phyloP scores from a whole-genome alignment of 2,797 vertebrate genomes.

The Sebastes goodei region DNA sequence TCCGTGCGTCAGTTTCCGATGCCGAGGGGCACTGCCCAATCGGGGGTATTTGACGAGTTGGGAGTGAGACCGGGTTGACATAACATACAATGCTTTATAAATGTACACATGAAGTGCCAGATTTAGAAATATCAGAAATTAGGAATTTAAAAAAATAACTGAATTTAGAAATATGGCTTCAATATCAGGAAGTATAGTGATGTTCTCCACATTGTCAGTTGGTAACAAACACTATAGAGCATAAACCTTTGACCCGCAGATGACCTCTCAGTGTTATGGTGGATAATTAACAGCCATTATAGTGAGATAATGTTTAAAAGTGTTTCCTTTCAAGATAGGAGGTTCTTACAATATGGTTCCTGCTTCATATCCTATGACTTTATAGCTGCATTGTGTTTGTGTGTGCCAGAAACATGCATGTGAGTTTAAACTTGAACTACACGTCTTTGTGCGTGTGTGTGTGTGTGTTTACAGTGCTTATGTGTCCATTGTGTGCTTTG shows the following conservation, averaged over 20 bases:
- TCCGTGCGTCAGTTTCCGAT: no score
- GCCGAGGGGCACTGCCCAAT: no score
- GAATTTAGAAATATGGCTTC: neutral
- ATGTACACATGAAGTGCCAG: neutral
- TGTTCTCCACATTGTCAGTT: neutral
- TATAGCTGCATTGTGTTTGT: neutral
- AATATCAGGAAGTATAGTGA: neutral
- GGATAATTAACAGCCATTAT: neutral
- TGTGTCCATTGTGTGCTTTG: conserved; percentile 57
- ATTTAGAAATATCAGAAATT: neutral
- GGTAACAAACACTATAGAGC: neutral
- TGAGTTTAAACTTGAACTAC: neutral
- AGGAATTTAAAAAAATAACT: neutral
- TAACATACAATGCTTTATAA: no score
- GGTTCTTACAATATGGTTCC: neutral
- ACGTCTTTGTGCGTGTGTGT: neutral
- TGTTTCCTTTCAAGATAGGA: conserved; percentile 1
- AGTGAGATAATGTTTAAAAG: neutral
- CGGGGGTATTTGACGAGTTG: no score
- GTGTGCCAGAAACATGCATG: neutral
- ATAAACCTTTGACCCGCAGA: neutral
- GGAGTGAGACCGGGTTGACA: neutral
- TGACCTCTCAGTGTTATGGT: neutral
- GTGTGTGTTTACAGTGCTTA: conserved; percentile 40
- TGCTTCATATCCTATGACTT: neutral